phyloP scores from a whole-genome alignment of 2,113 vertebrate species.

The Cynoglossus semilaevis region DNA sequence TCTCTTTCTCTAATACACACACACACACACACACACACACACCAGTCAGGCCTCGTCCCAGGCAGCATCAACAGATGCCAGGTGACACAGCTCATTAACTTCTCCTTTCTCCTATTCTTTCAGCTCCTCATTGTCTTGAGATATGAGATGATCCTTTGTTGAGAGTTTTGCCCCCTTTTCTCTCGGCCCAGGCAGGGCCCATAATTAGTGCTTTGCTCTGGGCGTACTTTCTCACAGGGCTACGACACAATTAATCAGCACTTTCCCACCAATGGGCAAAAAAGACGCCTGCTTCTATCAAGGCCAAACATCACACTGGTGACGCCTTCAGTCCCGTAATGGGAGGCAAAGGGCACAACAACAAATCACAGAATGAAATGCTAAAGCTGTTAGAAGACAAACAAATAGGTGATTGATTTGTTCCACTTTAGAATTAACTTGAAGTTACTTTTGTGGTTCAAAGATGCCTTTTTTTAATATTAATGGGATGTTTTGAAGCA shows the following conservation, averaged over 20 bases:
- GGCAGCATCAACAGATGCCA: constrained; percentile 69
- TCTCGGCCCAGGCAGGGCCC: constrained; percentile 66
- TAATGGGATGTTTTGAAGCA: too few relatives aligned
- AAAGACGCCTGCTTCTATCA: constrained; percentile 74
- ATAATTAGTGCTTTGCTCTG: constrained; percentile 81
- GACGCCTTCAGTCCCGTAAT: constrained; percentile 40
- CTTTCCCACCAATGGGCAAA: constrained; percentile 80
- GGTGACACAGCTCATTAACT: constrained; percentile 81
- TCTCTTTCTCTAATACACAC: constrained; percentile 17
- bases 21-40: constrained; percentile 28
- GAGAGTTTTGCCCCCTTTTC: constrained; percentile 73
- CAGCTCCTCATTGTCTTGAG: constrained; percentile 80
- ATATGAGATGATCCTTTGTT: constrained; percentile 84
- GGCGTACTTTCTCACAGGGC: constrained; percentile 84
- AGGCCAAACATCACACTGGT: constrained; percentile 66
- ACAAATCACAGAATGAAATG: constrained; percentile 13
- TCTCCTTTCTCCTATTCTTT: constrained; percentile 73
- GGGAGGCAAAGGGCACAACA: constrained; percentile 22
- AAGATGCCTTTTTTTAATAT: too few relatives aligned
- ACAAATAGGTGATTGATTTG: neutral
- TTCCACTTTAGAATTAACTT: too few relatives aligned
- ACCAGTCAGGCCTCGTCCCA: constrained; percentile 47
- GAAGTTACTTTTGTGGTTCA: too few relatives aligned
- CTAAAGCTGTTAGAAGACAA: neutral
- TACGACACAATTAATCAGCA: constrained; percentile 83